phyloP scores from a whole-genome alignment of 2,888 invertebrate genomes.

The Agapetus fuscipes region DNA sequence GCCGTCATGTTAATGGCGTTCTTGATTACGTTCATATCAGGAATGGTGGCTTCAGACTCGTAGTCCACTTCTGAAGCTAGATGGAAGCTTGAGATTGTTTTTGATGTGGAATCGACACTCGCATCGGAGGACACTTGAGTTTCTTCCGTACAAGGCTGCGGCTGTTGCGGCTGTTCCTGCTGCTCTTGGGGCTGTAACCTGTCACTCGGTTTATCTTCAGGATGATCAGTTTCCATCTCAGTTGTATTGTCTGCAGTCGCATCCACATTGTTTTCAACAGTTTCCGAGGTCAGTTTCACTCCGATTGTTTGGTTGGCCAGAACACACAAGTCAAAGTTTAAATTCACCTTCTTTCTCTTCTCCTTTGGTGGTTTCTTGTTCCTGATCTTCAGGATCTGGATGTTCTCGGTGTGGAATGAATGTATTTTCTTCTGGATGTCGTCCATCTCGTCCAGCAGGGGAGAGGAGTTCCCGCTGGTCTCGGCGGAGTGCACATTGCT shows the following conservation, averaged over 20 bases:
- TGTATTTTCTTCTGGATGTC: slow-evolving; percentile 53
- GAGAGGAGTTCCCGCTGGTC: slow-evolving; percentile 43
- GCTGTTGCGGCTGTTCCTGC: too few relatives aligned
- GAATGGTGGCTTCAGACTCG: slow-evolving; percentile 31
- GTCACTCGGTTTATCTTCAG: too few relatives aligned
- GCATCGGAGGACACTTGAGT: not conserved
- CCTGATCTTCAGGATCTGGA: slow-evolving; percentile 48
- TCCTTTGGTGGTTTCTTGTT: slow-evolving; percentile 48
- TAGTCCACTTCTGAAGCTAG: not conserved
- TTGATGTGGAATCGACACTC: not conserved
- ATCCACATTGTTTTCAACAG: too few relatives aligned
- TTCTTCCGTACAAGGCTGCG: too few relatives aligned
- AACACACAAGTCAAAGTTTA: slow-evolving; percentile 45
- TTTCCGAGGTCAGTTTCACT: slow-evolving; percentile 38
- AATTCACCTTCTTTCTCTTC: slow-evolving; percentile 44
- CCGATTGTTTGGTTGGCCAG: slow-evolving; percentile 42
- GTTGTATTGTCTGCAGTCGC: too few relatives aligned
- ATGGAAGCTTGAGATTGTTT: not conserved
- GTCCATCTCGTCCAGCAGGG: slow-evolving; percentile 46
- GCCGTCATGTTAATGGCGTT: slow-evolving; percentile 36
- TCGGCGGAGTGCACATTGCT: slow-evolving; percentile 30
- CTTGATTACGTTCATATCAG: slow-evolving; percentile 41
- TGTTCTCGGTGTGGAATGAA: slow-evolving; percentile 54
- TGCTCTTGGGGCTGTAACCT: too few relatives aligned
- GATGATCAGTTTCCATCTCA: too few relatives aligned